phyloP scores from a whole-genome alignment of 2,797 vertebrate species.

The Parauchenoglanis punctatus region DNA sequence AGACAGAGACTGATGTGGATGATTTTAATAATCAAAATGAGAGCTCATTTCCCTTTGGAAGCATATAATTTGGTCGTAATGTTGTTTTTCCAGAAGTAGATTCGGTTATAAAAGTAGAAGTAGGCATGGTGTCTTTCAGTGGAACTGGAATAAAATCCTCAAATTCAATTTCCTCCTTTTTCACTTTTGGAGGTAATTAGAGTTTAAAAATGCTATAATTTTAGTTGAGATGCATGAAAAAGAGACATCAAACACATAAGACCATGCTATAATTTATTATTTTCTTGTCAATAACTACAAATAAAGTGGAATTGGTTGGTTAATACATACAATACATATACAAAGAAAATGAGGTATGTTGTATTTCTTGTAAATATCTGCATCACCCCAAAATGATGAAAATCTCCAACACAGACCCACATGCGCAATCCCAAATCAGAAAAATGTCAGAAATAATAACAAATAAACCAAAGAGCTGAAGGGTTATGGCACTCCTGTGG shows the following conservation, averaged over 20 bases:
- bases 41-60: too few relatives aligned
- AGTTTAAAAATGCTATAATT: background rate
- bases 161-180: background rate
- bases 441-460: background rate
- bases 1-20: background rate
- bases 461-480: slow-evolving; percentile 4
- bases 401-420: background rate
- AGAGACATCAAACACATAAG: background rate
- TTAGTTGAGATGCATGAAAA: background rate
- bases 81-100: background rate
- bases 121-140: background rate
- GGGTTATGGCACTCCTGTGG: background rate
- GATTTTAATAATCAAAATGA: background rate
- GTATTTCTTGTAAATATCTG: background rate
- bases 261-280: background rate
- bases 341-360: background rate
- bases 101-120: background rate
- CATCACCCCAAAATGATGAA: background rate
- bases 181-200: background rate
- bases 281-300: background rate
- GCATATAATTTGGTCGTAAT: background rate
- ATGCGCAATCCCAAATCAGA: background rate
- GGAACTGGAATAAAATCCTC: background rate
- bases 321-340: background rate
- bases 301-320: background rate